phyloP scores from a whole-genome alignment of 2,113 vertebrate species.

The Centropristis striata region DNA sequence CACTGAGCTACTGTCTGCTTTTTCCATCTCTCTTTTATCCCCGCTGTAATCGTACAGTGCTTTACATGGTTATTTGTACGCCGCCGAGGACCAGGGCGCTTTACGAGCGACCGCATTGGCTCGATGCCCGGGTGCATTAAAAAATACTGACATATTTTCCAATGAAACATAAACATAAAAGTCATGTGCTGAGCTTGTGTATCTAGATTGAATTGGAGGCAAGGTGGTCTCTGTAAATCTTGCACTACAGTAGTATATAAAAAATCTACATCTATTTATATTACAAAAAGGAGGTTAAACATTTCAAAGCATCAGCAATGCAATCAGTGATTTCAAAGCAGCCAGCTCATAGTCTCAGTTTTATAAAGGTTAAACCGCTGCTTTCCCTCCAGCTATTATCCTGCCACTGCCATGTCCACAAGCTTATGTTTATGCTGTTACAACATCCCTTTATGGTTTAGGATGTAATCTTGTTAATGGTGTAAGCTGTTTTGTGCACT shows the following conservation, averaged over 20 bases:
- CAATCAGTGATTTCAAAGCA: constrained; percentile 52
- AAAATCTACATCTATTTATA: constrained; percentile 26
- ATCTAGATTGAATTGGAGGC: constrained; percentile 35
- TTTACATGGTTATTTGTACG: constrained; percentile 49
- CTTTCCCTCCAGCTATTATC: constrained; percentile 68
- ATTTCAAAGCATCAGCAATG: constrained; percentile 25
- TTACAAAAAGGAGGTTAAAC: constrained; percentile 18
- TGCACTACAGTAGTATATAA: constrained; percentile 21
- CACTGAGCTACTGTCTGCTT: constrained; percentile 60
- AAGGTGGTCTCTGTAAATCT: constrained; percentile 64
- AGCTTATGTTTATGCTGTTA: constrained; percentile 78
- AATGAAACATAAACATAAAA: constrained; percentile 56
- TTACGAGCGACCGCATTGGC: constrained; percentile 48
- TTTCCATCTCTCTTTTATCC: constrained; percentile 40
- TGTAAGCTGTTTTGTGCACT: constrained; percentile 65
- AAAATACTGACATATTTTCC: constrained; percentile 61
- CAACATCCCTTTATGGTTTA: constrained; percentile 75
- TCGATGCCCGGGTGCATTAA: constrained; percentile 42
- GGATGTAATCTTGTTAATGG: constrained; percentile 83
- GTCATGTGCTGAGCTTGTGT: constrained; percentile 30
- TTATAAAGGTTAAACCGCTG: constrained; percentile 73
- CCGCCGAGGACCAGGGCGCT: not conserved
- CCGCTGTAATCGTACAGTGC: constrained; percentile 41
- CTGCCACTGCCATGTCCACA: constrained; percentile 56
- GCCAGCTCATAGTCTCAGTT: constrained; percentile 63